A percentile compares a stretch with the other conserved stretches of the same genome.
Conservation (phyloP, 2,888 invertebrate genomes). For the Galeruca laticollis region DNA sequence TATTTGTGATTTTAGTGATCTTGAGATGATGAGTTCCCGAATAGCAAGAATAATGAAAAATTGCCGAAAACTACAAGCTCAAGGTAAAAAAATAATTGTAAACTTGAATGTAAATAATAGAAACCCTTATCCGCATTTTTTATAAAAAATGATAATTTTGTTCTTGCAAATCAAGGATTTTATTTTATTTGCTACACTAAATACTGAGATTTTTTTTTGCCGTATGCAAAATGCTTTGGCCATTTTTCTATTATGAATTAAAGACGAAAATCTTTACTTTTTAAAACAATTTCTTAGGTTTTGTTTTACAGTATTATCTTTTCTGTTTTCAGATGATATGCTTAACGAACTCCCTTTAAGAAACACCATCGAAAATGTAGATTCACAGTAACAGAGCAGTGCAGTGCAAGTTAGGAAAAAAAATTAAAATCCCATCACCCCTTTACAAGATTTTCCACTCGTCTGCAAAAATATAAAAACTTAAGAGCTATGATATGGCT, state of each 20-base stretch:
- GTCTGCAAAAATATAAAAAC: not conserved
- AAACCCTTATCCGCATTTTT: too few species aligned
- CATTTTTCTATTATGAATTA: not conserved
- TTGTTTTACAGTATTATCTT: not conserved
- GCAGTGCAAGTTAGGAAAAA: slow-evolving; percentile 6
- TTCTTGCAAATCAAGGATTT: too few species aligned
- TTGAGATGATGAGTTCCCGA: too few species aligned
- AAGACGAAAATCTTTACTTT: not conserved
- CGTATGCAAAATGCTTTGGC: too few species aligned
- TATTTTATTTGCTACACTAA: slow-evolving; percentile 6
- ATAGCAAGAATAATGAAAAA: too few species aligned
- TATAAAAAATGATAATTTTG: too few species aligned
- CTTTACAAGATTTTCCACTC: not conserved
- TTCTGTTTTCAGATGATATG: slow-evolving; percentile 19
- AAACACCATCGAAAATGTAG: slow-evolving; percentile 14
- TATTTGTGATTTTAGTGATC: too few species aligned
- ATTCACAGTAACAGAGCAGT: slow-evolving; percentile 21
- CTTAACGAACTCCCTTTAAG: slow-evolving; percentile 1
- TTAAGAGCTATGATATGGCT: too few species aligned
- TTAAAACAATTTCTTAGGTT: not conserved
- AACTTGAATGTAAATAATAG: too few species aligned
- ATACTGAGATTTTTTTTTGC: not conserved
- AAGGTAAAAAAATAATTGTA: too few species aligned
- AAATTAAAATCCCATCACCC: not conserved
- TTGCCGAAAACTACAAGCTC: too few species aligned